Percentiles rank a stretch among this genome's conserved stretches.
Evolutionary conservation across 2,113 vertebrate species (phyloP).

Genomic region (Xyrauchen texanus): DNA sequence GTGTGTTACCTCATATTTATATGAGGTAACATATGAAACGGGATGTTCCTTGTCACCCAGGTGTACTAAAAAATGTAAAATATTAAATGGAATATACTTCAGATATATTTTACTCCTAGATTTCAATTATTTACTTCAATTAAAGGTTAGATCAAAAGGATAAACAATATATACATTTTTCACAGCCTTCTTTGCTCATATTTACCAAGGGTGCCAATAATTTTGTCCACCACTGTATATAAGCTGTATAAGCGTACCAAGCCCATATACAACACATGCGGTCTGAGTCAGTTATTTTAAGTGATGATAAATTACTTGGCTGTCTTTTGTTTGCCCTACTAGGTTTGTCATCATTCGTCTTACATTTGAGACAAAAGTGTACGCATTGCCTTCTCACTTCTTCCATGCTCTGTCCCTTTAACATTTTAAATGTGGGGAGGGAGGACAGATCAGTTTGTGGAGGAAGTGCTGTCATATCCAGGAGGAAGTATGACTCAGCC

Average conservation of each 20-base stretch:
- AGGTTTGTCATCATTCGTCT: slow-evolving; percentile 37
- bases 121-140: not conserved
- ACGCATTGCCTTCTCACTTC: slow-evolving; percentile 62
- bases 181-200: too few species aligned
- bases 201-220: too few species aligned
- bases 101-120: too few species aligned
- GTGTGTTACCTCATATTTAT: too few species aligned
- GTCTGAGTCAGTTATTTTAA: slow-evolving; percentile 64
- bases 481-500: slow-evolving; percentile 81
- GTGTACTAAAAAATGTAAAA: too few species aligned
- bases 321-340: slow-evolving; percentile 31
- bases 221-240: not conserved
- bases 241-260: slow-evolving; percentile 52
- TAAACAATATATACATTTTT: too few species aligned
- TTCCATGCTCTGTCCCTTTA: slow-evolving; percentile 65
- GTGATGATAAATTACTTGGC: slow-evolving; percentile 56
- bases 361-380: slow-evolving; percentile 1
- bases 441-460: slow-evolving; percentile 58
- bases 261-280: slow-evolving; percentile 59
- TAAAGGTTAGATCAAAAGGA: too few species aligned
- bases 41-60: too few species aligned
- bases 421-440: slow-evolving; percentile 51
- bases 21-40: too few species aligned
- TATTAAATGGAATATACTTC: too few species aligned
- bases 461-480: slow-evolving; percentile 79